phyloP scores from a whole-genome alignment of 2,888 invertebrate species.

The Helleia helle region DNA sequence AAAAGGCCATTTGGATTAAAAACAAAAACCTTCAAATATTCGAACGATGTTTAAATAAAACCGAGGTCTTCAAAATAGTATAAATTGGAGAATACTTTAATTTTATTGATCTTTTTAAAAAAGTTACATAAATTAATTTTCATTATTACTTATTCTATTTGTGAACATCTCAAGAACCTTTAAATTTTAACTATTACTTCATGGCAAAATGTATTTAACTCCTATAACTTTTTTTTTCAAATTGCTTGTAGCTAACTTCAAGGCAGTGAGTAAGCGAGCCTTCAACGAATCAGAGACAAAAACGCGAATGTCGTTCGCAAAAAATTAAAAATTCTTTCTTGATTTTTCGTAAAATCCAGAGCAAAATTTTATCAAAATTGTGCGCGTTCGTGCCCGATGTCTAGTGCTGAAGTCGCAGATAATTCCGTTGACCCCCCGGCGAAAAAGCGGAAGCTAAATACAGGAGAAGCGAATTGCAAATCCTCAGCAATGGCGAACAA shows the following conservation, averaged over 20 bases:
- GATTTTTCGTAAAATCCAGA: conserved; percentile 57
- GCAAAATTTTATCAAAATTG: conserved; percentile 72
- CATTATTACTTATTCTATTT: too few species aligned
- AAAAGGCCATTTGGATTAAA: too few species aligned
- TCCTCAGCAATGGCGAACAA: conserved; percentile 80
- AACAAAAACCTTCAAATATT: too few species aligned
- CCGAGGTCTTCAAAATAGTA: too few species aligned
- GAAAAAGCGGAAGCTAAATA: conserved; percentile 90
- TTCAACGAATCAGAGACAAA: conserved; percentile 28
- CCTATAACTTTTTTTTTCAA: conserved; percentile 51
- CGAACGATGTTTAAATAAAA: too few species aligned
- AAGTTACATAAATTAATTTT: too few species aligned
- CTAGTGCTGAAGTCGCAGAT: conserved; percentile 93
- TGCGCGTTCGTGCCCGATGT: conserved; percentile 88
- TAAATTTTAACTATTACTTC: too few species aligned
- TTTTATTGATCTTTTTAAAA: too few species aligned
- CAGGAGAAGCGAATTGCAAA: conserved; percentile 76
- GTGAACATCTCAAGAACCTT: too few species aligned
- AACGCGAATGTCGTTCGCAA: conserved; percentile 53
- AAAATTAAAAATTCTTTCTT: conserved; percentile 61
- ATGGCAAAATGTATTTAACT: conserved; percentile 11
- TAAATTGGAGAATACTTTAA: too few species aligned
- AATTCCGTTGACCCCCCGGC: conserved; percentile 94
- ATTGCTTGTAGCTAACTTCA: conserved; percentile 61
- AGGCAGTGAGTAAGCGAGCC: conserved; percentile 69